These are phyloP conservation scores for Anthoscopus minutus DNA, from an alignment of 2,113 vertebrate species.

Conservation along the genomic window DNA sequence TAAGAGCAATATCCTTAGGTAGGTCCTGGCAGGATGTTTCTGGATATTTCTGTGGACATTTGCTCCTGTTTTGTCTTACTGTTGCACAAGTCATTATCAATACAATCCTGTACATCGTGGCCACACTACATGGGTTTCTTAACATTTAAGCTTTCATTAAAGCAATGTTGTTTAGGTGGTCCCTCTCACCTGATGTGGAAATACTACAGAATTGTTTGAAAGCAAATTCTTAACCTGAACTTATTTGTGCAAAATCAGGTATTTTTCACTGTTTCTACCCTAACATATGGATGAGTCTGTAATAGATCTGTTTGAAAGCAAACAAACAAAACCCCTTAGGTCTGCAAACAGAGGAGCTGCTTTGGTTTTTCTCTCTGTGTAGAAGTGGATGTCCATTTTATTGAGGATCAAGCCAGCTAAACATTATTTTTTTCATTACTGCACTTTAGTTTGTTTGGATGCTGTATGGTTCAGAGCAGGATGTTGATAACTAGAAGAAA, in stretches of 20 bases:
- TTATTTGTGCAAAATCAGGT: background rate
- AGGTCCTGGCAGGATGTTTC: background rate
- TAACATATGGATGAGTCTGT: background rate
- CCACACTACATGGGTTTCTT: background rate
- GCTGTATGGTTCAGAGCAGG: background rate
- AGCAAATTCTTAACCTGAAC: background rate
- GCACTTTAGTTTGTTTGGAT: background rate
- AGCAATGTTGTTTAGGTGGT: background rate
- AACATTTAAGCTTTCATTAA: background rate
- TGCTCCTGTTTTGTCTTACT: background rate
- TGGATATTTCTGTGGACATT: background rate
- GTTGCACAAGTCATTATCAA: background rate
- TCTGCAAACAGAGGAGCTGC: background rate
- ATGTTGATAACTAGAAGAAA: background rate
- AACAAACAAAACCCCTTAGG: background rate
- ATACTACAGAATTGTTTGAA: background rate
- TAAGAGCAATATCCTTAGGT: background rate
- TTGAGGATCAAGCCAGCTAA: background rate
- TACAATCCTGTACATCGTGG: background rate
- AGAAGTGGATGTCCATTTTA: background rate
- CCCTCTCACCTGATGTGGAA: background rate
- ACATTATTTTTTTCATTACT: background rate
- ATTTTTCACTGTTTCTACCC: background rate
- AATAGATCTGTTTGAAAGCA: background rate
- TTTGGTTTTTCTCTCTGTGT: background rate